phyloP scores from a whole-genome alignment of 2,888 invertebrate species.

The Pasiphila rectangulata region DNA sequence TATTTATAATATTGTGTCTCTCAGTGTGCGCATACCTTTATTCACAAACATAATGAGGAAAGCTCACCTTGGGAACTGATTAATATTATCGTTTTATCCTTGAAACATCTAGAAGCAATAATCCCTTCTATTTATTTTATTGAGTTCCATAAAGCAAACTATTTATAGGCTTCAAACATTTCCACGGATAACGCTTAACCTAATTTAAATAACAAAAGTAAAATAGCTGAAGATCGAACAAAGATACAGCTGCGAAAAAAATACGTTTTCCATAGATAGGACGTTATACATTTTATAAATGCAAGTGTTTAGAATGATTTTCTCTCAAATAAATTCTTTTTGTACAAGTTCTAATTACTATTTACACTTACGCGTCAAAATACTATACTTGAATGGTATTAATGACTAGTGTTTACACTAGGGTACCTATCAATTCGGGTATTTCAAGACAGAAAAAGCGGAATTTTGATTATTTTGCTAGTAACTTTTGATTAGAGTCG shows the following conservation, averaged over 20 bases:
- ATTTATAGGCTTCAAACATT: constrained; percentile 14
- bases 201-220: constrained; percentile 22
- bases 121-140: constrained; percentile 8
- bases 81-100: constrained; percentile 5
- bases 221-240: constrained; percentile 12
- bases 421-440: constrained; percentile 29
- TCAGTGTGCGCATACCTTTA: constrained; percentile 10
- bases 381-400: constrained; percentile 28
- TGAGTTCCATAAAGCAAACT: constrained; percentile 5
- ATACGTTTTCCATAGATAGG: constrained; percentile 27
- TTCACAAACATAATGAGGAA: not conserved
- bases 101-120: constrained; percentile 11
- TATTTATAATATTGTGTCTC: not conserved
- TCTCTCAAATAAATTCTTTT: constrained; percentile 36
- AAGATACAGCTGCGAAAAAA: constrained; percentile 21
- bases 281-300: constrained; percentile 36
- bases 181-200: constrained; percentile 26
- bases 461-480: not conserved
- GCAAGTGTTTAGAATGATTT: constrained; percentile 30
- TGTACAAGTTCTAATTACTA: constrained; percentile 27
- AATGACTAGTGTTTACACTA: constrained; percentile 60
- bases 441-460: not conserved
- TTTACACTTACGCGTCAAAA: constrained; percentile 20
- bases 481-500: no score
- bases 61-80: constrained; percentile 3